Evolutionary conservation across 2,113 vertebrate genomes (phyloP), one percentile per base, ranked within the genome.

Genomic region (Physeter macrocephalus): DNA sequence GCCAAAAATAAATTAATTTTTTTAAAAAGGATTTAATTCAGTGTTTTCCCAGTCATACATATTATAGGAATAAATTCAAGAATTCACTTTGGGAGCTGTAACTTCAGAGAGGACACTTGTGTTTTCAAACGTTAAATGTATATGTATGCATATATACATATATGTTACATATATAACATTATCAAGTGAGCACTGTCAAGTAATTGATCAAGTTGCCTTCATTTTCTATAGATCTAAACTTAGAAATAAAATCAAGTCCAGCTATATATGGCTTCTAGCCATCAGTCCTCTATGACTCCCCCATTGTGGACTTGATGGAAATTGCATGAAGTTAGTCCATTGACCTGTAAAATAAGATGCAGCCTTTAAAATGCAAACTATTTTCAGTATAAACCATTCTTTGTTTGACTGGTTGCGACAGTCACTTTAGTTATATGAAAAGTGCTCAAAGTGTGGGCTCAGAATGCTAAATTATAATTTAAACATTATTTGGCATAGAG

Each of bases 331-430:
- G 1, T 94, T 97, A 88, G 74, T 94, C 6, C 34, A 94, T 34
- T 98, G 93, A 98, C 97, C 94, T 98, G 71, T 23, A 6, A 97
- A 97, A 96, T 97, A 92, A 97, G 89, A 93, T 85, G 52, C 46
- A 81, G 29, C 54, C 77, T 97, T 97, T 92, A 97, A 98, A 97
- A 54, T 86, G 52, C 61, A 87, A 96, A 27, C 2, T 94, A 29
- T 85, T 92, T 59, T 80, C 61, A 66, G 69, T 83, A 93, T 43
- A 88, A 93, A 94, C 86, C 13, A 92, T n/a, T 52, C 20, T 86
- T 97, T 91, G 39, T 86, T 97, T 91, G 43, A 82, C n/a, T 91
- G 92, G 21, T 64, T 62, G 7, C 46, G 74, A 84, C 2, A 46
- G 4, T 90, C 20, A 92, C 72, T 95, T 80, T 74, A 82, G 59